Base-by-base conservation (phyloP, 1,140 invertebrate species). In the Hypsibius dujardini region DNA sequence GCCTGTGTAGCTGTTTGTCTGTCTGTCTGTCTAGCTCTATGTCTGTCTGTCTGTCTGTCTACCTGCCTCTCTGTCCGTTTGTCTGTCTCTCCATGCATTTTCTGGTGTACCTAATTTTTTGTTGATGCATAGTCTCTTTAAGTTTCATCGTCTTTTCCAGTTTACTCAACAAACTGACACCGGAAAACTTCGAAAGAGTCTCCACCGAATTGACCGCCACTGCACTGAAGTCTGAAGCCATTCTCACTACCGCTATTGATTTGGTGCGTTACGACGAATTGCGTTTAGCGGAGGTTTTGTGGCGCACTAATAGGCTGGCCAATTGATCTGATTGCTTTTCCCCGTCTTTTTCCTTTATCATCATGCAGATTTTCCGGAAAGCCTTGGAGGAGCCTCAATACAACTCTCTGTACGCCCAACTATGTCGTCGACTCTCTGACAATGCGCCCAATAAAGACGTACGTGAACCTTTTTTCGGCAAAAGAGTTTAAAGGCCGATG, bases 321-420 rank as follows among this genome's bases (percentile, higher is more conserved):
- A 28, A 28, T 28, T 28, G 28, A 28, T 28, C 28, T 28, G 28
- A 28, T 28, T 28, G 28, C 28, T 28, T 28, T 28, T 28, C 28
- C 28, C 28, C 28, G 28, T 28, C 28, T n/a, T 56, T 12, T 56
- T 56, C 7, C 7, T n/a, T 56, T 7, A 7, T 56, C n/a, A n/a
- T 72, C 56, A 59, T 76, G 70, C 83, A 95, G 84, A 95, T 98
- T 80, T 97, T 96, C 82, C 92, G 97, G 82, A 98, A 97, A 86
- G 93, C 94, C 78, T 87, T 97, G 80, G 92, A 97, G 87, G 95
- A 98, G 84, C 92, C 93, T 74, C 97, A 97, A 84, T 98, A 96
- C 85, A 96, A 93, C 88, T 95, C 90, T 87, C 93, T 95, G 91
- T 95, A 97, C 83, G 94, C 93, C 84, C 92, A 95, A 86, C 86